Evolutionary conservation across 1,140 invertebrate species (phyloP).

Genomic region (Temnothorax nylanderi): DNA sequence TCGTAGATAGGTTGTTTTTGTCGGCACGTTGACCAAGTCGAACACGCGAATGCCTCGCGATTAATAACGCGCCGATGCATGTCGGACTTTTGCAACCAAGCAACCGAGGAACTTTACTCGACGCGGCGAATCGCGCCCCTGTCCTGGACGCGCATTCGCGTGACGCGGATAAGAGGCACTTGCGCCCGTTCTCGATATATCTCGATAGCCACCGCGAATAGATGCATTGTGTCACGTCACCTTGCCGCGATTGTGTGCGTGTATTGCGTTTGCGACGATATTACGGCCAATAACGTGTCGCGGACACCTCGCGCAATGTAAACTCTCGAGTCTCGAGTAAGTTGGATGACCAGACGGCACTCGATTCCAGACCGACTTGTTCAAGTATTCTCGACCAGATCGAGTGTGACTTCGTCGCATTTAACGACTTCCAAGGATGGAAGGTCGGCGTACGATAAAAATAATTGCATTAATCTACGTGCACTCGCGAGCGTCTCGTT

Average conservation of each 20-base stretch:
- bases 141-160: not conserved
- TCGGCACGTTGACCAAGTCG: not conserved
- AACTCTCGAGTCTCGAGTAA: conserved; percentile 62
- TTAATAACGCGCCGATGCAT: not conserved
- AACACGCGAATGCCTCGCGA: not conserved
- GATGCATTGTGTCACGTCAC: conserved; percentile 52
- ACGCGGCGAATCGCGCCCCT: not conserved
- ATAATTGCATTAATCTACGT: conserved; percentile 41
- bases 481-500: not conserved
- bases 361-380: conserved; percentile 61
- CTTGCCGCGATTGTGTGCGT: conserved; percentile 6
- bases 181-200: conserved; percentile 31
- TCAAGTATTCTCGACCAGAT: conserved; percentile 58
- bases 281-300: conserved; percentile 57
- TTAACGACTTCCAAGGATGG: conserved; percentile 56
- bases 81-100: not conserved
- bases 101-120: not conserved
- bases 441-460: conserved; percentile 55
- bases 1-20: not conserved
- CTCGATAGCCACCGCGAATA: conserved; percentile 30
- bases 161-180: conserved; percentile 25
- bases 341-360: conserved; percentile 65
- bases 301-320: conserved; percentile 64
- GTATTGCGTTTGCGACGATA: conserved; percentile 49
- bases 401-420: conserved; percentile 56